phyloP scores from a whole-genome alignment of 2,888 invertebrate genomes.

The Pachymerium ferrugineum region DNA sequence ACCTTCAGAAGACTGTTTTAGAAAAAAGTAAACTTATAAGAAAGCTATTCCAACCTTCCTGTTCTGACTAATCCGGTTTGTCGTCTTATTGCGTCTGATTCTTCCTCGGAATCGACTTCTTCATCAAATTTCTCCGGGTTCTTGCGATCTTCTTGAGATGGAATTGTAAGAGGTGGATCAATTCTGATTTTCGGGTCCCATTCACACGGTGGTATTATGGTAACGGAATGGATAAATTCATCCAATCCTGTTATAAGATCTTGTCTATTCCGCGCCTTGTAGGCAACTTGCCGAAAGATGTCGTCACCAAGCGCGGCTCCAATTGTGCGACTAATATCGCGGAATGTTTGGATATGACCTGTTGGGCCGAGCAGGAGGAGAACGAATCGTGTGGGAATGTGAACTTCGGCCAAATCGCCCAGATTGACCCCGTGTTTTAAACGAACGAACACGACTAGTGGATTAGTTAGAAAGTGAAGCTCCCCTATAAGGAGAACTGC shows the following conservation, averaged over 20 bases:
- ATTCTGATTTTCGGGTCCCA: conserved; percentile 51
- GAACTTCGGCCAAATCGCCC: conserved; percentile 44
- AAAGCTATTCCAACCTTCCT: conserved; percentile 30
- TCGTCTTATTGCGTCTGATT: conserved; percentile 38
- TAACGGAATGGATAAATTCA: conserved; percentile 44
- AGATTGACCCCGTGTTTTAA: conserved; percentile 41
- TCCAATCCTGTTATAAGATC: conserved; percentile 43
- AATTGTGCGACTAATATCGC: conserved; percentile 46
- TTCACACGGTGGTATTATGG: conserved; percentile 44
- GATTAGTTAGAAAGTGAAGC: conserved; percentile 39
- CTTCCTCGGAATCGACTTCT: conserved; percentile 39
- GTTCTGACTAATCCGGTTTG: conserved; percentile 38
- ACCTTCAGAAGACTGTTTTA: conserved; percentile 40
- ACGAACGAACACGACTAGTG: conserved; percentile 41
- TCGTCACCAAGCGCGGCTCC: conserved; percentile 48
- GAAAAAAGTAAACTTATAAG: background rate
- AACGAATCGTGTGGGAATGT: conserved; percentile 46
- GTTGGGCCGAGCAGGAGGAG: conserved; percentile 46
- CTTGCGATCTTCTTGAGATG: conserved; percentile 42
- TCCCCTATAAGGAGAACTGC: conserved; percentile 41
- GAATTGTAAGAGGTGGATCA: conserved; percentile 47
- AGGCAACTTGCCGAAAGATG: conserved; percentile 44
- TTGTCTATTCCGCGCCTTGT: conserved; percentile 43
- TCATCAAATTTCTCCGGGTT: conserved; percentile 35
- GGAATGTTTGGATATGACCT: conserved; percentile 40